phyloP scores from a whole-genome alignment of 2,113 vertebrate species.

The Arothron firmamentum region DNA sequence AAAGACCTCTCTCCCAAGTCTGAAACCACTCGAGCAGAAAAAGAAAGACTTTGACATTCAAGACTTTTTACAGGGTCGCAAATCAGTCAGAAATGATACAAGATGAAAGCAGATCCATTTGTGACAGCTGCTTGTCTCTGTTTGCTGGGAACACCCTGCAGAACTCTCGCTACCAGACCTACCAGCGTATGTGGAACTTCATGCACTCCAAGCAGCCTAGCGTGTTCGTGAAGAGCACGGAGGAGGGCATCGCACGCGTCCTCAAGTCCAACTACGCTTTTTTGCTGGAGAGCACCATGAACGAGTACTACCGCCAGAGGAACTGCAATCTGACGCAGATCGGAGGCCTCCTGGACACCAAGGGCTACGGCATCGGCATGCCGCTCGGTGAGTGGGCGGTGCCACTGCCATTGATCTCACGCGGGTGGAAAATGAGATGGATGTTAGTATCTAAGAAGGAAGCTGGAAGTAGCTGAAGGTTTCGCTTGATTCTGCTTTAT shows the following conservation, averaged over 20 bases:
- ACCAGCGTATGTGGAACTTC: conserved; percentile 99
- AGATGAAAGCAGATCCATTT: conserved; percentile 6
- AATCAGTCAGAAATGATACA: conserved; percentile 8
- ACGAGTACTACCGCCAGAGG: conserved; percentile 95
- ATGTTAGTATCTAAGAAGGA: background rate
- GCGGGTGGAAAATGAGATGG: background rate
- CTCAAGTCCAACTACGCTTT: conserved; percentile 98
- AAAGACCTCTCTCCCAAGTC: conserved; percentile 25
- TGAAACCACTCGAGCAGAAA: conserved; percentile 8
- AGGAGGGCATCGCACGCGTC: conserved; percentile 94
- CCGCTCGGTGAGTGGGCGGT: conserved; percentile 81
- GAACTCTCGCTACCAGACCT: conserved; percentile 98
- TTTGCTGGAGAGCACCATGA: conserved; percentile 98
- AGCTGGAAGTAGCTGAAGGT: background rate
- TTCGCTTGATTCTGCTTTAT: conserved; percentile 23
- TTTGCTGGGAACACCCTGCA: conserved; percentile 47
- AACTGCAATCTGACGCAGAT: conserved; percentile 99
- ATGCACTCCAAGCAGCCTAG: conserved; percentile 99
- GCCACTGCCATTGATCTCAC: background rate
- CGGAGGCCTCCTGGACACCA: conserved; percentile 96
- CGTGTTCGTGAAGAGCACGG: conserved; percentile 98
- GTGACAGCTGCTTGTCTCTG: too few species aligned
- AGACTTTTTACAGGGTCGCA: conserved; percentile 1
- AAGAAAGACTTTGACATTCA: conserved; percentile 5
- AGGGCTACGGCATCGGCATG: conserved; percentile 99